A percentile compares a stretch with the other conserved stretches of the same genome.
Evolutionary conservation across 1,140 invertebrate species (phyloP).

Genomic region (Oscheius sp.): DNA sequence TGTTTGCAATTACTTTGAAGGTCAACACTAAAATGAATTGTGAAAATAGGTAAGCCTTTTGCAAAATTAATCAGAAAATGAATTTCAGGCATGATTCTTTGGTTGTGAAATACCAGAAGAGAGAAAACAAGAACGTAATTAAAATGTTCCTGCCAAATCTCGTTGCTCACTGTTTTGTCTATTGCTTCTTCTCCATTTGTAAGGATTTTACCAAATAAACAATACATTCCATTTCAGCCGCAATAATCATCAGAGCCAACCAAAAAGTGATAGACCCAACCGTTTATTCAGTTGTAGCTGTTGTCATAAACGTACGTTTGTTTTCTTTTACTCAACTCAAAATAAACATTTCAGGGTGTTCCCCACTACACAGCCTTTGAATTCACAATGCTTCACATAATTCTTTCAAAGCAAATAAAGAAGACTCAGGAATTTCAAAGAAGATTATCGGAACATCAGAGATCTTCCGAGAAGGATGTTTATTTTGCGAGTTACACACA

Average conservation of each 20-base stretch:
- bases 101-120: background rate
- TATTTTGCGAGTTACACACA: background rate
- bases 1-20: background rate
- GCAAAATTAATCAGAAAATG: background rate
- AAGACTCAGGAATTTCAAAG: background rate
- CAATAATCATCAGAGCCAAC: background rate
- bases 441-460: background rate
- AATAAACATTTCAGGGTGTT: background rate
- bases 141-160: background rate
- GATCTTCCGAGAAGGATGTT: background rate
- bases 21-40: background rate
- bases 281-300: background rate
- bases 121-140: background rate
- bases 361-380: background rate
- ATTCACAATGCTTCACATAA: background rate
- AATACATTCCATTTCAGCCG: background rate
- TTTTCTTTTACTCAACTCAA: no score
- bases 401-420: background rate
- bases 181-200: background rate
- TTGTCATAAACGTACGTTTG: background rate
- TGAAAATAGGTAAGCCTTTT: no score
- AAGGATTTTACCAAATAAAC: background rate
- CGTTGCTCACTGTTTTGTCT: background rate
- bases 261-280: background rate
- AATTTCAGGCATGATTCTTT: slow-evolving; percentile 3